phyloP scores from a whole-genome alignment of 2,888 invertebrate species.

The Carpatolechia fugitivella region DNA sequence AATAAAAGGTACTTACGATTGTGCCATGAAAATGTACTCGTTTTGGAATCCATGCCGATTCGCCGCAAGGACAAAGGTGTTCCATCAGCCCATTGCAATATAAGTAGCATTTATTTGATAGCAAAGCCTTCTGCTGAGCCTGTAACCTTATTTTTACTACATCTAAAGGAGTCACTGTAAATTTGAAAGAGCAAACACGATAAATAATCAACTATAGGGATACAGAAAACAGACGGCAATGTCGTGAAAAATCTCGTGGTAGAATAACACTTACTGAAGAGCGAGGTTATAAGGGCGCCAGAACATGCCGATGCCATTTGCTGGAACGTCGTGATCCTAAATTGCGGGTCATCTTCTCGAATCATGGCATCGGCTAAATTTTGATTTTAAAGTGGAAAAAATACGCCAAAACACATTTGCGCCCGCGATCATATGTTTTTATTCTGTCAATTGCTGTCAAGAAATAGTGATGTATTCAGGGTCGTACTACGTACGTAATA shows the following conservation, averaged over 20 bases:
- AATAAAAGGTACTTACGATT: conserved; percentile 68
- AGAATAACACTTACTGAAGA: conserved; percentile 83
- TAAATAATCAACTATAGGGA: no score
- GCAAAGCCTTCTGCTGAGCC: conserved; percentile 91
- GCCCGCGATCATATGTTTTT: conserved; percentile 29
- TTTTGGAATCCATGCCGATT: conserved; percentile 81
- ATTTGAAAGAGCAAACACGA: background rate
- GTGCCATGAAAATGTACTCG: conserved; percentile 89
- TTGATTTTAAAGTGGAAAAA: conserved; percentile 17
- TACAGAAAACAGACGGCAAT: background rate
- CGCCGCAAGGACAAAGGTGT: conserved; percentile 92
- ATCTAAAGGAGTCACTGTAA: conserved; percentile 97
- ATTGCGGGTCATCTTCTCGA: conserved; percentile 85
- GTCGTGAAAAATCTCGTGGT: background rate
- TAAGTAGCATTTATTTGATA: conserved; percentile 93
- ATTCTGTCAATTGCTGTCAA: background rate
- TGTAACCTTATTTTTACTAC: conserved; percentile 99
- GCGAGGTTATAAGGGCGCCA: conserved; percentile 93
- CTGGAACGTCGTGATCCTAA: conserved; percentile 87
- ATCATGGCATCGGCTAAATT: conserved; percentile 49
- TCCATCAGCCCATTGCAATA: conserved; percentile 99
- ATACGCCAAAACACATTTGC: conserved; percentile 9
- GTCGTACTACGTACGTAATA: no score
- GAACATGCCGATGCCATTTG: conserved; percentile 92
- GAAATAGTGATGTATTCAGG: background rate